These are phyloP conservation scores for Pterocles burchelli DNA, from an alignment of 2,113 vertebrate species.

Conservation along the genomic window DNA sequence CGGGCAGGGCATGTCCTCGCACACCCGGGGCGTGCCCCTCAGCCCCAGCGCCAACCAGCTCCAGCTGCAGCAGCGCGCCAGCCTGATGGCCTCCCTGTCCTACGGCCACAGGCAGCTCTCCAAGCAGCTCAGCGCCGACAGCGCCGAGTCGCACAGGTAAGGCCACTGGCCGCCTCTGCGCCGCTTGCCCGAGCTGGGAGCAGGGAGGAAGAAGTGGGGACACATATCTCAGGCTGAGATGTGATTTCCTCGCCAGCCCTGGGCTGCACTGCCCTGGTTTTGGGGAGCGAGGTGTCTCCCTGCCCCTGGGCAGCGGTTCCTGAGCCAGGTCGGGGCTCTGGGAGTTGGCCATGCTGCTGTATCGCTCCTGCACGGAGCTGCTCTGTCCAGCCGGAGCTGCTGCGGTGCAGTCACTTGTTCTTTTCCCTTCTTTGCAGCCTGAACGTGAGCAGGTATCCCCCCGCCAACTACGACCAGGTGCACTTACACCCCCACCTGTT, in stretches of 20 bases:
- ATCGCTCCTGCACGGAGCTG: background rate
- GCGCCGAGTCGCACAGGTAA: constrained; percentile 96
- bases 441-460: constrained; percentile 86
- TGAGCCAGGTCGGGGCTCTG: background rate
- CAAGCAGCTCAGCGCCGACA: constrained; percentile 98
- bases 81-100: constrained; percentile 84
- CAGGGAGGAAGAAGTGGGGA: background rate
- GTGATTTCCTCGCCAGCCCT: fast-evolving
- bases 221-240: fast-evolving
- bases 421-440: constrained; percentile 70
- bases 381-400: background rate
- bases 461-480: constrained; percentile 88
- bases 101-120: constrained; percentile 91
- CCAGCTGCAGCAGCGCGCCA: constrained; percentile 83
- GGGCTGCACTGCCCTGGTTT: fast-evolving
- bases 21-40: constrained; percentile 56
- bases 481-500: constrained; percentile 86
- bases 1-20: constrained; percentile 46
- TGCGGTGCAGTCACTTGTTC: fast-evolving
- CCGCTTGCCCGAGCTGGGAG: background rate
- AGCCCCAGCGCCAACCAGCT: constrained; percentile 75
- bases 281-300: fast-evolving
- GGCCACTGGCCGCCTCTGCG: background rate
- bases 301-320: background rate
- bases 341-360: background rate